Evolutionary conservation across 2,113 vertebrate genomes (phyloP).

Genomic region (Apodemus speciosus): DNA sequence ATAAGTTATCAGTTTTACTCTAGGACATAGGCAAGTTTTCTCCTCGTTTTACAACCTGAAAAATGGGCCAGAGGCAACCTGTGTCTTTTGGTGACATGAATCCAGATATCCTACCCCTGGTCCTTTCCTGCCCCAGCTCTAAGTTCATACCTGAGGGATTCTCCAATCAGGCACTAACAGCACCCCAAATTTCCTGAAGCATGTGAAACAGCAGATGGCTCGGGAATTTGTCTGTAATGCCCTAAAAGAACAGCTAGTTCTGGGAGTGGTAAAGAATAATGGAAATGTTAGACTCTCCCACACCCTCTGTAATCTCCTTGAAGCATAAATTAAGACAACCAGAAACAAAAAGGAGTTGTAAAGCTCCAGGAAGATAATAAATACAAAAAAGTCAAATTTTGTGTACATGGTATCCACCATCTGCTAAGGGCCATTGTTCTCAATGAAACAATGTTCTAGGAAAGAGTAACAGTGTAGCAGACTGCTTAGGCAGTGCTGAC

Average conservation of each 20-base stretch:
- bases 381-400: neutral
- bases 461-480: constrained; percentile 39
- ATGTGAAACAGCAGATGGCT: constrained; percentile 2
- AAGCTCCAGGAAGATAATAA: constrained; percentile 35
- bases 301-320: constrained; percentile 3
- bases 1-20: constrained; percentile 14
- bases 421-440: constrained; percentile 39
- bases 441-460: constrained; percentile 26
- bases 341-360: constrained; percentile 27
- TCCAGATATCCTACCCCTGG: neutral
- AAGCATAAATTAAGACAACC: constrained; percentile 56
- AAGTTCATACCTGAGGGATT: neutral
- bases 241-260: constrained; percentile 49
- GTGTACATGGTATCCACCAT: neutral
- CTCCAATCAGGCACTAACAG: neutral
- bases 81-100: constrained; percentile 32
- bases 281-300: neutral
- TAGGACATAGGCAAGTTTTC: neutral
- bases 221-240: constrained; percentile 2
- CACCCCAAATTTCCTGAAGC: neutral
- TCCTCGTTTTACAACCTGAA: constrained; percentile 42
- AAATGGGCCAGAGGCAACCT: constrained; percentile 4
- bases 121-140: neutral
- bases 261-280: neutral
- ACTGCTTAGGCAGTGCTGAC: neutral